Percentiles rank a stretch among this genome's conserved stretches.
Evolutionary conservation across 2,113 vertebrate species (phyloP).

Genomic region (Gadus chalcogrammus): DNA sequence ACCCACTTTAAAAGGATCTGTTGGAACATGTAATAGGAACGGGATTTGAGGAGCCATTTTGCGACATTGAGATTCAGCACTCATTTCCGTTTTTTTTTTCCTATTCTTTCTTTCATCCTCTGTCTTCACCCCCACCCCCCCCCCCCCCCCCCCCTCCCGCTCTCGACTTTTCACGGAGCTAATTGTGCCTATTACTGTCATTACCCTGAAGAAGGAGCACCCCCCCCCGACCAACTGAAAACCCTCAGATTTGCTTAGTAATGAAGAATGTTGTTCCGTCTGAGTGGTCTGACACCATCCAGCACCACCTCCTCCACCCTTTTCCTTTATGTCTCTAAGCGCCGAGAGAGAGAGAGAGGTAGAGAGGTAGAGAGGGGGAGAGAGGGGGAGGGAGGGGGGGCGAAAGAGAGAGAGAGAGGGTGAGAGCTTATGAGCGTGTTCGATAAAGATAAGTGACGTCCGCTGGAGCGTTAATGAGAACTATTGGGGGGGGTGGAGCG

Average conservation of each 20-base stretch:
- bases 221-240: slow-evolving; percentile 45
- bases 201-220: slow-evolving; percentile 67
- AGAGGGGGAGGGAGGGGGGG: slow-evolving; percentile 18
- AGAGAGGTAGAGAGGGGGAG: slow-evolving; percentile 11
- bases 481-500: slow-evolving; percentile 32
- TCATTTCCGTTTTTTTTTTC: slow-evolving; percentile 69
- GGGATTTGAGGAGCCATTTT: slow-evolving; percentile 71
- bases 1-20: slow-evolving; percentile 70
- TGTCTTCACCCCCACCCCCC: no score
- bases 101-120: slow-evolving; percentile 23
- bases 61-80: slow-evolving; percentile 66
- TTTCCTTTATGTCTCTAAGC: slow-evolving; percentile 55
- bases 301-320: background rate
- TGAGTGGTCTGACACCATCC: slow-evolving; percentile 54
- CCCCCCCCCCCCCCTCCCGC: no score
- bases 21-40: slow-evolving; percentile 69
- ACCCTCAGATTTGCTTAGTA: slow-evolving; percentile 74
- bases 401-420: slow-evolving; percentile 40
- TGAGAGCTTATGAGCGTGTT: slow-evolving; percentile 78
- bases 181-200: slow-evolving; percentile 82
- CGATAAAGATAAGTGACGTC: slow-evolving; percentile 81
- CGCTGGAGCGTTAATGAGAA: slow-evolving; percentile 79
- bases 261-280: slow-evolving; percentile 77
- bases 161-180: slow-evolving; percentile 29
- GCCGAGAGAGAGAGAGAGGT: background rate